Evolutionary conservation across 2,888 invertebrate species (phyloP), one percentile per base, ranked within the genome.

Genomic region (Acanthosepion esculentum): DNA sequence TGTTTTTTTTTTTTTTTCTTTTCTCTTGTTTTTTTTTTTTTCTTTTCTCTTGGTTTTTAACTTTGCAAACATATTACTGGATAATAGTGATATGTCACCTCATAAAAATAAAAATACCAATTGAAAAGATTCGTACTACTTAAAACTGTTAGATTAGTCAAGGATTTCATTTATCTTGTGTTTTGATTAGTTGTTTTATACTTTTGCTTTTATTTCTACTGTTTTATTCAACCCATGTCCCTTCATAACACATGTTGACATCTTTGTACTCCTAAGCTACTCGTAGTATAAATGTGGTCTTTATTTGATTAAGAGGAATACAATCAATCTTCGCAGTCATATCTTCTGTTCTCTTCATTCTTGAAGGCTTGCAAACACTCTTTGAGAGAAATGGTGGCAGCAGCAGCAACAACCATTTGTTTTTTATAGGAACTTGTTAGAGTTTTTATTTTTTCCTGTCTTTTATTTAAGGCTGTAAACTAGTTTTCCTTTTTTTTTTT

Each of bases 331-430:
- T 78, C 12, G 33, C n/a, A 78, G n/a, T 78, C 78, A 78, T 78
- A 78, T 78, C n/a, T 78, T 78, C n/a, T 78, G 78, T 78, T 78
- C 78, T 78, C 78, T 78, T 33, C 78, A 78, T 33, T 78, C 78
- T 78, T 78, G 78, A 78, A 78, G n/a, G n/a, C 15, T 33, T 78
- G 78, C 78, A 78, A 78, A 78, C 78, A 78, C 78, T n/a, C 78
- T 78, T n/a, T n/a, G 10, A n/a, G n/a, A 78, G 78, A 78, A 78
- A 78, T 33, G 78, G 15, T 33, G 12, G 78, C 0, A 15, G n/a
- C 12, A n/a, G n/a, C 78, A 78, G n/a, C 33, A 33, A 33, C n/a
- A 78, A 15, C 78, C 78, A 78, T 78, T n/a, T 78, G 78, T 78
- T 78, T 78, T 78, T 78, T 20, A 5, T 18, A 78, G n/a, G 15